Evolutionary conservation across 2,888 invertebrate species (phyloP).

Genomic region (Eupithecia dodoneata): DNA sequence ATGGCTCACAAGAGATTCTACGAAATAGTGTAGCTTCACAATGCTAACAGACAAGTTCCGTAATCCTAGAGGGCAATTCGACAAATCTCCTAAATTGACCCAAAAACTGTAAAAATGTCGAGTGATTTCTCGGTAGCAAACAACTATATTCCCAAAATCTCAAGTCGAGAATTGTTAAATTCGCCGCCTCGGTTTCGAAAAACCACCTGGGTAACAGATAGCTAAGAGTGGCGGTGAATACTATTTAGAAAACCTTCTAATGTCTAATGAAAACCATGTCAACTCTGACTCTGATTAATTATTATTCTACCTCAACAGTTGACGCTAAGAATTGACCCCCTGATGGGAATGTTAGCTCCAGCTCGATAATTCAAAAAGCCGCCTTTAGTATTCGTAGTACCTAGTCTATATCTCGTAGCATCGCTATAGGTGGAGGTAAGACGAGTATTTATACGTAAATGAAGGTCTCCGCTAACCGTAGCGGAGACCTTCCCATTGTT

Average conservation of each 20-base stretch:
- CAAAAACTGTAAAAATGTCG: background rate
- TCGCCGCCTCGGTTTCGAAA: background rate
- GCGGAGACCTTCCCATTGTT: too few species aligned
- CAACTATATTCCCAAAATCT: background rate
- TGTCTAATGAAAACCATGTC: background rate
- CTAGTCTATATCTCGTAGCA: background rate
- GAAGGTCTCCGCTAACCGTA: too few species aligned
- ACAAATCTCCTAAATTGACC: background rate
- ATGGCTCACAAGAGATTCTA: background rate
- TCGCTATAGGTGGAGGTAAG: too few species aligned
- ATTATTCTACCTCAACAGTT: background rate
- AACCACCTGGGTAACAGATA: background rate
- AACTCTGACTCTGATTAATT: background rate
- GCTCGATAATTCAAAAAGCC: background rate
- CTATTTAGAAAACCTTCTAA: background rate
- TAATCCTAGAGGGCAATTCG: background rate
- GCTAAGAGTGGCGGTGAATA: background rate
- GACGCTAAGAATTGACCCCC: background rate
- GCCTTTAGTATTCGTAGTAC: background rate
- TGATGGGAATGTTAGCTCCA: background rate
- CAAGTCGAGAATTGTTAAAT: background rate
- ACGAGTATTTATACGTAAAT: too few species aligned
- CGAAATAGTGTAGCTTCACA: background rate
- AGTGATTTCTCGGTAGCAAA: background rate
- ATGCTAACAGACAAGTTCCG: background rate